Evolutionary conservation across 2,797 vertebrate species (phyloP).

Genomic region (Scolopax bukidnonensis): DNA sequence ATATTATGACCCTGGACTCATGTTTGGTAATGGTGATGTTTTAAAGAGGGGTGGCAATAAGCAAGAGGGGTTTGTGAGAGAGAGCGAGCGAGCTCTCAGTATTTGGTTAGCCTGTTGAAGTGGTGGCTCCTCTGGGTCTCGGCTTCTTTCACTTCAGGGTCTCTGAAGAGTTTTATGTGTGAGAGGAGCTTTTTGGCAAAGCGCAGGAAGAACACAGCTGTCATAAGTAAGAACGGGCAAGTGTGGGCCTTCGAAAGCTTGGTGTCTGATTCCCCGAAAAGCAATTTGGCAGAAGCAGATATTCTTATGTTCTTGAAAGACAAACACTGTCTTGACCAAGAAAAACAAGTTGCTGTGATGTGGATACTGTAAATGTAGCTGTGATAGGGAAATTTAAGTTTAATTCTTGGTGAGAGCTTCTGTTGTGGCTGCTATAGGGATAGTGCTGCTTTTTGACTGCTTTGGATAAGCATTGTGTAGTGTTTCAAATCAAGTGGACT

Average conservation of each 20-base stretch:
- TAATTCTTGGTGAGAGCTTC: conserved; percentile 17
- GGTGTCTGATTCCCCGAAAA: not conserved
- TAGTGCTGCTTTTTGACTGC: not conserved
- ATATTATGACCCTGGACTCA: not conserved
- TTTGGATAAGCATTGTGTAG: not conserved
- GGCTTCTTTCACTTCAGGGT: not conserved
- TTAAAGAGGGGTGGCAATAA: not conserved
- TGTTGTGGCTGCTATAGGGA: conserved; percentile 17
- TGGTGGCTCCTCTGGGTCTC: not conserved
- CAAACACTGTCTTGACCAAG: not conserved
- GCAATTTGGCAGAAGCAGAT: not conserved
- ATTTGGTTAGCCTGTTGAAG: not conserved
- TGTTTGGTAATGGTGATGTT: not conserved
- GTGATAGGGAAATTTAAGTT: not conserved
- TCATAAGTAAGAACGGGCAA: not conserved
- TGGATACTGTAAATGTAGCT: not conserved
- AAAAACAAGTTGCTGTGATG: not conserved
- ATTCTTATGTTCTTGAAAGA: not conserved
- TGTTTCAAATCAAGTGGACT: not conserved
- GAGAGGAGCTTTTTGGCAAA: not conserved
- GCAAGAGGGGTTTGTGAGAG: not conserved
- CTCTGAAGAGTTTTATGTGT: not conserved
- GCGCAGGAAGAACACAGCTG: not conserved
- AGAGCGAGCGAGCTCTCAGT: not conserved
- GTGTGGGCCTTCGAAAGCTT: not conserved